Conservation (phyloP, 1,140 invertebrate species). For the Saccostrea glomerata region DNA sequence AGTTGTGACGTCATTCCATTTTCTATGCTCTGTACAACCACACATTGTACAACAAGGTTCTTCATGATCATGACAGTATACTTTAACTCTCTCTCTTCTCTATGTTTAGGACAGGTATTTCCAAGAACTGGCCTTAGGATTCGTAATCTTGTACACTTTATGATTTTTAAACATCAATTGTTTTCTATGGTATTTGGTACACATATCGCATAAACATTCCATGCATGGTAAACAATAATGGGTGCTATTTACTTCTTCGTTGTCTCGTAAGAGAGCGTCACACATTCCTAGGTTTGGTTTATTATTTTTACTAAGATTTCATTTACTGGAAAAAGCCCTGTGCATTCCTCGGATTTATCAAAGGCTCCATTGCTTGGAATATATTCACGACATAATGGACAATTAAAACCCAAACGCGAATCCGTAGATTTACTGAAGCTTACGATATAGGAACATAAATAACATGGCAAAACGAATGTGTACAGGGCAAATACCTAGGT, state of each 20-base stretch:
- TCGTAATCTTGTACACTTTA: not conserved
- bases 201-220: not conserved
- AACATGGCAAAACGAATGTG: too few species aligned
- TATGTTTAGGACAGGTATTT: not conserved
- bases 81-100: not conserved
- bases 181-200: not conserved
- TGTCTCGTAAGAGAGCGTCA: not conserved
- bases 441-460: too few species aligned
- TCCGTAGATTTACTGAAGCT: not conserved
- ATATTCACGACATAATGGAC: conserved; percentile 4
- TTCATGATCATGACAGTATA: not conserved
- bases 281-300: not conserved
- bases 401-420: conserved; percentile 3
- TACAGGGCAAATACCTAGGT: not conserved
- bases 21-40: not conserved
- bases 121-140: not conserved
- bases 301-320: not conserved
- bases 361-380: not conserved
- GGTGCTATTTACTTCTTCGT: not conserved
- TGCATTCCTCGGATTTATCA: not conserved
- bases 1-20: not conserved
- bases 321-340: not conserved
- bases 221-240: not conserved
- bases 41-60: not conserved
- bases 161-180: too few species aligned